phyloP scores from a whole-genome alignment of 2,113 vertebrate genomes.

The Syngnathus scovelli region DNA sequence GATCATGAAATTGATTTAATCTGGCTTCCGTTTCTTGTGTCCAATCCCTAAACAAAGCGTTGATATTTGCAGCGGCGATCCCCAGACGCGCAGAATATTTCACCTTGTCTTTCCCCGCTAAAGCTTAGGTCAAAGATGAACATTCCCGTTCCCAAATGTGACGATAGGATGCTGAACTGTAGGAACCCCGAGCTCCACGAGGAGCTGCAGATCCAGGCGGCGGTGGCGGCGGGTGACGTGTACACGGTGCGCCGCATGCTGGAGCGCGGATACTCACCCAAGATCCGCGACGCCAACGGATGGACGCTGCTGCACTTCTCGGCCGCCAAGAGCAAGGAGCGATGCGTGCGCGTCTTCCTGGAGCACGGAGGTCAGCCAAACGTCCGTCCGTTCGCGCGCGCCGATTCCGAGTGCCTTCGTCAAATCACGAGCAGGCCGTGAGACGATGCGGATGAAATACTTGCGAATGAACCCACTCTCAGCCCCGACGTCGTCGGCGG shows the following conservation, averaged over 20 bases:
- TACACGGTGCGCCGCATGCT: constrained; percentile 95
- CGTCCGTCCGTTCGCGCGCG: too few species aligned
- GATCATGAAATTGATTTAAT: neutral
- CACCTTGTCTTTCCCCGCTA: constrained; percentile 9
- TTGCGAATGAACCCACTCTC: too few species aligned
- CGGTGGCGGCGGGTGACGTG: constrained; percentile 92
- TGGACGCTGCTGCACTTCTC: constrained; percentile 99
- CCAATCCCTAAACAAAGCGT: neutral
- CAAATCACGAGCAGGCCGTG: too few species aligned
- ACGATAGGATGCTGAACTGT: constrained; percentile 95
- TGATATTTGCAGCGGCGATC: neutral
- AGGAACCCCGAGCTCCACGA: constrained; percentile 96
- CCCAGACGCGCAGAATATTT: neutral
- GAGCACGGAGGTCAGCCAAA: constrained; percentile 89
- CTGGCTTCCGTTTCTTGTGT: neutral
- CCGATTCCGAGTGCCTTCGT: too few species aligned
- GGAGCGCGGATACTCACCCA: constrained; percentile 94
- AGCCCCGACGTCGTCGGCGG: too few species aligned
- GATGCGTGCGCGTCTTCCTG: constrained; percentile 94
- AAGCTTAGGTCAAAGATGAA: constrained; percentile 70
- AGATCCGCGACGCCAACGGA: constrained; percentile 92
- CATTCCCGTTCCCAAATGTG: constrained; percentile 69
- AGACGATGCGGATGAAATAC: too few species aligned
- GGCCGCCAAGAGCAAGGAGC: constrained; percentile 92
- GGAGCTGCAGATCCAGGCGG: constrained; percentile 97